A percentile compares a stretch with the other conserved stretches of the same genome.
These are phyloP conservation scores for Euproctis similis DNA, from an alignment of 2,888 invertebrate species.

Conservation along the genomic window DNA sequence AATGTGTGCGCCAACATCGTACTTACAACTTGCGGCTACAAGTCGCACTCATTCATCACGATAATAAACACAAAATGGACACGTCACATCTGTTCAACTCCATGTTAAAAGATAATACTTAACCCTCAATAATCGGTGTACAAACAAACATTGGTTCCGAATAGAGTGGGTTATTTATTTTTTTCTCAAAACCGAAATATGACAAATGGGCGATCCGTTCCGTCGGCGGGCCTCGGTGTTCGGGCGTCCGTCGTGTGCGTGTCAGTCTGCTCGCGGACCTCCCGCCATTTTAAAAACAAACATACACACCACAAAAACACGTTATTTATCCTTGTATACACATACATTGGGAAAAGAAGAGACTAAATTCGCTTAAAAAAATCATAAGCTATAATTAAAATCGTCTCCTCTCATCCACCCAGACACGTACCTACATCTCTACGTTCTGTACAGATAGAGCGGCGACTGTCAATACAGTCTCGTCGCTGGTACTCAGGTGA, in stretches of 20 bases:
- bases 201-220: conserved; percentile 67
- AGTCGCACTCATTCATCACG: conserved; percentile 12
- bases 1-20: too few species aligned
- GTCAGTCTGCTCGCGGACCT: conserved; percentile 74
- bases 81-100: conserved; percentile 50
- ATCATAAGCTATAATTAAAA: conserved; percentile 73
- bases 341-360: conserved; percentile 69
- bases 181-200: conserved; percentile 69
- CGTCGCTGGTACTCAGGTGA: conserved; percentile 7
- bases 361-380: conserved; percentile 70
- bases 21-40: too few species aligned
- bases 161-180: conserved; percentile 70
- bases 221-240: conserved; percentile 28
- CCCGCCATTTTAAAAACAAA: conserved; percentile 77
- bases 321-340: conserved; percentile 73
- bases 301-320: conserved; percentile 70
- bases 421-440: conserved; percentile 4
- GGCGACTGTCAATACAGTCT: conserved; percentile 3
- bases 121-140: conserved; percentile 63
- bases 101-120: conserved; percentile 59
- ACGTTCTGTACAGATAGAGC: conserved; percentile 2
- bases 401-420: conserved; percentile 34
- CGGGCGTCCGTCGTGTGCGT: conserved; percentile 62
- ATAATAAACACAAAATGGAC: conserved; percentile 34
- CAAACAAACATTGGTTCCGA: conserved; percentile 67